These are phyloP conservation scores for Gymnodraco acuticeps DNA, from an alignment of 2,797 vertebrate species.

Conservation along the genomic window DNA sequence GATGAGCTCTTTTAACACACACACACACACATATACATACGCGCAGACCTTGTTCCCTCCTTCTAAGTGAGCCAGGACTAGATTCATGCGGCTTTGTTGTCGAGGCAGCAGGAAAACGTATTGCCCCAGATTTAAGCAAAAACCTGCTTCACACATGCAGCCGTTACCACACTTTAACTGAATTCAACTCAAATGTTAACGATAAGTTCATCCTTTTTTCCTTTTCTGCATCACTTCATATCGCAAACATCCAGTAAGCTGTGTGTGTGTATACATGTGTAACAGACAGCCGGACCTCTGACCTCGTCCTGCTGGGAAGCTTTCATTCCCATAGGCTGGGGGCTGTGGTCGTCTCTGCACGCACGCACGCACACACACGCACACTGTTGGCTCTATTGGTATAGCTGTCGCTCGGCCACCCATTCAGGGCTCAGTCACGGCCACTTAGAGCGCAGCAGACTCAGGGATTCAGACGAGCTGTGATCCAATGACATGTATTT, in stretches of 20 bases:
- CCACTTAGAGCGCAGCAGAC: constrained; percentile 85
- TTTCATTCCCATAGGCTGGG: constrained; percentile 82
- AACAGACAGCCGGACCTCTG: constrained; percentile 75
- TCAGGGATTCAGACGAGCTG: constrained; percentile 84
- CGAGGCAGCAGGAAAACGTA: constrained; percentile 76
- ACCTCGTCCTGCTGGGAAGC: constrained; percentile 73
- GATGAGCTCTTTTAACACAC: constrained; percentile 68
- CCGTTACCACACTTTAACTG: constrained; percentile 27
- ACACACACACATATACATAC: constrained; percentile 7
- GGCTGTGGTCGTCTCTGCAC: constrained; percentile 33
- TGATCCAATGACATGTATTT: constrained; percentile 90
- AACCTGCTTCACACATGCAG: constrained; percentile 46
- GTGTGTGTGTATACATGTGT: constrained; percentile 32
- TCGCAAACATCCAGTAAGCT: constrained; percentile 22
- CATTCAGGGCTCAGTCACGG: constrained; percentile 87
- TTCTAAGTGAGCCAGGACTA: constrained; percentile 58
- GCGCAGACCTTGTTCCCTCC: constrained; percentile 37
- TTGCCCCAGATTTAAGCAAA: constrained; percentile 74
- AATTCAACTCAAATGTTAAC: constrained; percentile 12
- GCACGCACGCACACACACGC: not conserved
- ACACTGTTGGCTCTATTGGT: constrained; percentile 70
- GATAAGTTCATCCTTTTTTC: not conserved
- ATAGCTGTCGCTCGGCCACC: constrained; percentile 80
- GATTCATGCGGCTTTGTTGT: constrained; percentile 72
- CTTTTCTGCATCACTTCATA: constrained; percentile 25